phyloP scores from a whole-genome alignment of 2,113 vertebrate genomes.

The Prinia subflava region DNA sequence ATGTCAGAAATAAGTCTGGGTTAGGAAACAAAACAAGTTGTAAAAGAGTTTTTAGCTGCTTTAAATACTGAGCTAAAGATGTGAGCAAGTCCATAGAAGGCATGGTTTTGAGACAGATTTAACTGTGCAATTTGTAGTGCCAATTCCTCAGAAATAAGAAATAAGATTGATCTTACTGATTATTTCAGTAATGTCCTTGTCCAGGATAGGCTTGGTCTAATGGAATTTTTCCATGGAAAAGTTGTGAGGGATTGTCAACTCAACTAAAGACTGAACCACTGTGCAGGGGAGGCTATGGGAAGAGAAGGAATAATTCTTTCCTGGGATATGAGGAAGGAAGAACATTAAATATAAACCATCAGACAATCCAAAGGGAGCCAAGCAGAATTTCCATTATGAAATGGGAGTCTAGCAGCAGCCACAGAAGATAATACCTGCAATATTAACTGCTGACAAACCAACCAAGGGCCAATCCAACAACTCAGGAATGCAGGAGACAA shows the following conservation, averaged over 20 bases:
- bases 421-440: fast-evolving
- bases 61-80: not conserved
- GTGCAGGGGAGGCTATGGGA: fast-evolving
- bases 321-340: not conserved
- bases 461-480: not conserved
- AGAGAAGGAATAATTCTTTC: not conserved
- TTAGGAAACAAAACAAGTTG: not conserved
- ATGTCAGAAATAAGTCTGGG: not conserved
- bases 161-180: not conserved
- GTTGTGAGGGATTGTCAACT: not conserved
- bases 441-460: not conserved
- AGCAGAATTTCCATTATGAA: not conserved
- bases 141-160: not conserved
- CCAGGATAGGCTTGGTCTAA: not conserved
- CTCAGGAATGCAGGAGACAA: not conserved
- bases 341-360: not conserved
- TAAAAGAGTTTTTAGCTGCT: not conserved
- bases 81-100: not conserved
- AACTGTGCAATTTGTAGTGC: not conserved
- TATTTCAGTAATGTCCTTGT: not conserved
- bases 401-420: not conserved
- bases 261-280: not conserved
- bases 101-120: not conserved
- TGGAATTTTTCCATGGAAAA: not conserved
- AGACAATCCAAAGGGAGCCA: not conserved